phyloP scores from a whole-genome alignment of 2,888 invertebrate genomes.

The Teleiodes luculella region DNA sequence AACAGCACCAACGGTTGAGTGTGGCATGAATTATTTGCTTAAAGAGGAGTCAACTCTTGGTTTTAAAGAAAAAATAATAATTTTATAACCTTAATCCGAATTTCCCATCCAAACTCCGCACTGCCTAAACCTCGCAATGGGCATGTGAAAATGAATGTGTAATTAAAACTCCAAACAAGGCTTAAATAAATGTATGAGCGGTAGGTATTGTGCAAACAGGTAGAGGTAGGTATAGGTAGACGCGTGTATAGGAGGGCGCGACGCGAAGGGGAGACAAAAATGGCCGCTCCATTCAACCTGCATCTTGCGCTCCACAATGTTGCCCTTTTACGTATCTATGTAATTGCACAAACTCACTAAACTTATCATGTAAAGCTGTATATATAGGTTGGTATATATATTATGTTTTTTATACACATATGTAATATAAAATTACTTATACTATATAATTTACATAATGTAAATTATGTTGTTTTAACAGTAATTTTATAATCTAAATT shows the following conservation, averaged over 20 bases:
- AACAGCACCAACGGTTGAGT: too few relatives aligned
- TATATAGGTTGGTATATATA: too few relatives aligned
- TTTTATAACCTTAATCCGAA: too few relatives aligned
- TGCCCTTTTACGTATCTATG: neutral
- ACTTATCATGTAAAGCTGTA: too few relatives aligned
- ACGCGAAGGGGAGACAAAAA: slow-evolving; percentile 65
- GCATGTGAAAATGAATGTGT: slow-evolving; percentile 3
- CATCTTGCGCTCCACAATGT: slow-evolving; percentile 32
- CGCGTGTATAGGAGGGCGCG: slow-evolving; percentile 39
- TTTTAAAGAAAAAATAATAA: too few relatives aligned
- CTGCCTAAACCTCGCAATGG: neutral
- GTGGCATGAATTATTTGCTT: too few relatives aligned
- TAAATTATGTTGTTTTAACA: too few relatives aligned
- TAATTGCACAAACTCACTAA: neutral
- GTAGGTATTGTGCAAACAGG: slow-evolving; percentile 29
- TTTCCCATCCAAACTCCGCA: neutral
- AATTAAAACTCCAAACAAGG: slow-evolving; percentile 28
- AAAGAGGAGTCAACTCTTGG: too few relatives aligned
- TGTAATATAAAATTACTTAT: too few relatives aligned
- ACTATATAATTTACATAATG: too few relatives aligned
- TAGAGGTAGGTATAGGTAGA: slow-evolving; percentile 25
- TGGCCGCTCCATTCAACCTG: slow-evolving; percentile 51
- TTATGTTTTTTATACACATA: too few relatives aligned
- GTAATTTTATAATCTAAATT: too few relatives aligned
- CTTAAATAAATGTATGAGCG: slow-evolving; percentile 25